phyloP scores from a whole-genome alignment of 2,888 invertebrate genomes.

The Pristionchus entomophagus region DNA sequence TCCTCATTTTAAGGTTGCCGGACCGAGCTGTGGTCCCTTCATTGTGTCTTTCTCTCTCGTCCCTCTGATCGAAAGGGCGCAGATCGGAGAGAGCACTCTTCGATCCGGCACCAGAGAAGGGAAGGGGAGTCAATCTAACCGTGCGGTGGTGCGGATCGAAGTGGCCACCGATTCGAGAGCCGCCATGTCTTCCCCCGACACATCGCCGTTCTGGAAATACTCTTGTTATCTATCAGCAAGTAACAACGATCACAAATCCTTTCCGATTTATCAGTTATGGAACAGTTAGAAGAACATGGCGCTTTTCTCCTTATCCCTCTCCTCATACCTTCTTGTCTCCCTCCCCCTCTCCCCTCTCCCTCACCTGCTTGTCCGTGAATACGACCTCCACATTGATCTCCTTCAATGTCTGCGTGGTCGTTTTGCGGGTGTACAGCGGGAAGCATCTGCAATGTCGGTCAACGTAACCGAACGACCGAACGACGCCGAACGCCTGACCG shows the following conservation, averaged over 20 bases:
- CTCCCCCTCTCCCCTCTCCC: background rate
- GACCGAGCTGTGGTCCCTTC: too few species aligned
- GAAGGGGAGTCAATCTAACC: too few species aligned
- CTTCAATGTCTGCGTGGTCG: conserved; percentile 60
- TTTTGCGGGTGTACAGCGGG: conserved; percentile 45
- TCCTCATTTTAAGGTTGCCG: too few species aligned
- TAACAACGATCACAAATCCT: too few species aligned
- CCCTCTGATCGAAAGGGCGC: too few species aligned
- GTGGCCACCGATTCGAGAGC: conserved; percentile 75
- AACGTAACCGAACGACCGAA: background rate
- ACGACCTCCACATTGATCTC: conserved; percentile 40
- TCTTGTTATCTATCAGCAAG: too few species aligned
- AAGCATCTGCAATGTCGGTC: conserved; percentile 18
- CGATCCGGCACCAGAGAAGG: too few species aligned
- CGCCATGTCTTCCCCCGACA: conserved; percentile 69
- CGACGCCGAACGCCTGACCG: background rate
- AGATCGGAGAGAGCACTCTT: too few species aligned
- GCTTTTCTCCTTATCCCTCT: too few species aligned
- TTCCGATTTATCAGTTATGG: too few species aligned
- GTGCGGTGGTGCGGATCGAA: conserved; percentile 83
- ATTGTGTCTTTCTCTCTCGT: too few species aligned
- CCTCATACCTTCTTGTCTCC: background rate
- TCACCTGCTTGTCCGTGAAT: conserved; percentile 42
- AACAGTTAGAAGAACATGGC: too few species aligned
- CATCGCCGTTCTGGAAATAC: background rate